Conservation (phyloP, 2,113 vertebrate genomes). For the Climacteris rufus region DNA sequence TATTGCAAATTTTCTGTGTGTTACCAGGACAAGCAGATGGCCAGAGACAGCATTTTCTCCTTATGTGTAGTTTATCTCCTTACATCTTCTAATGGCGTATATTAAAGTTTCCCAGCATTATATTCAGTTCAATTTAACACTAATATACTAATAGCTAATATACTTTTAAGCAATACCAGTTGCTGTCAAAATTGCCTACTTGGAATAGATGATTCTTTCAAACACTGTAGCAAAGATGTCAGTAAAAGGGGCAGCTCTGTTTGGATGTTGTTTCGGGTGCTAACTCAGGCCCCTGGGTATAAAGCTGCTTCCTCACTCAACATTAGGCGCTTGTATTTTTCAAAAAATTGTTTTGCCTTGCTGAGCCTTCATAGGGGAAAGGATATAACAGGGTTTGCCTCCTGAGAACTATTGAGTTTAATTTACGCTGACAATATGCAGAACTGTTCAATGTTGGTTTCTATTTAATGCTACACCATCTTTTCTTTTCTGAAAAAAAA, state of each 20-base stretch:
- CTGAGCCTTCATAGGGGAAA: background rate
- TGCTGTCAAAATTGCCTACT: background rate
- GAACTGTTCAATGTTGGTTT: background rate
- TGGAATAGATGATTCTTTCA: background rate
- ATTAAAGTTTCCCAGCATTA: conserved; percentile 29
- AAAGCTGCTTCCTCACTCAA: background rate
- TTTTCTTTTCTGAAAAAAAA: background rate
- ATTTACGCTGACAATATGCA: background rate
- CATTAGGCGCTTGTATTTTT: background rate
- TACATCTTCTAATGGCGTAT: conserved; percentile 15
- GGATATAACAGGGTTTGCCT: background rate
- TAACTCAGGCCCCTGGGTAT: background rate
- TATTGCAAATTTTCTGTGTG: conserved; percentile 29
- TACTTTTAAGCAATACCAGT: background rate
- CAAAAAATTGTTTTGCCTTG: background rate
- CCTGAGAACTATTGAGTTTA: background rate
- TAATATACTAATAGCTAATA: too few relatives aligned
- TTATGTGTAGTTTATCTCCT: conserved; percentile 45
- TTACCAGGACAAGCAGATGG: conserved; percentile 62
- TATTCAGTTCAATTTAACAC: conserved; percentile 6
- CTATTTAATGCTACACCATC: background rate
- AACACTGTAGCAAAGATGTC: background rate
- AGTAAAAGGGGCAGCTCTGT: background rate
- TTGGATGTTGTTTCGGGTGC: background rate
- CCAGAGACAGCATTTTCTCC: conserved; percentile 40